phyloP scores from a whole-genome alignment of 2,113 vertebrate genomes.

The Takifugu flavidus region DNA sequence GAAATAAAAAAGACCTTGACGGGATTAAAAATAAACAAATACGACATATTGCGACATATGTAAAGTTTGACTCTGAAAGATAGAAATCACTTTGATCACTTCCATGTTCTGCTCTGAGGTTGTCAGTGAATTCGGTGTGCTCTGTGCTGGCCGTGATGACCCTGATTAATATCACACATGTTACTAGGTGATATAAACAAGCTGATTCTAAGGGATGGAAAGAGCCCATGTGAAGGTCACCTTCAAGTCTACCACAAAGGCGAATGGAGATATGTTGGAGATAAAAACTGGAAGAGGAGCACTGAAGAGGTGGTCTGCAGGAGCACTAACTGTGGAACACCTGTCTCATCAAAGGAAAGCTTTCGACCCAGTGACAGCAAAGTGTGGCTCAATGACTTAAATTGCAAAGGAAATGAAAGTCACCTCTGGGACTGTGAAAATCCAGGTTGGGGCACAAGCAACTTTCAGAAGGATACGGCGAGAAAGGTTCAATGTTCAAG shows the following conservation, averaged over 20 bases:
- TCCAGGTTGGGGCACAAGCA: neutral
- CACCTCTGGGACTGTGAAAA: conserved; percentile 10
- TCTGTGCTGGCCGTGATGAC: too few relatives aligned
- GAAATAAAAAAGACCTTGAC: too few relatives aligned
- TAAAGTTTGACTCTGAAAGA: too few relatives aligned
- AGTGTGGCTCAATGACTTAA: conserved; percentile 45
- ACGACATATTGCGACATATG: too few relatives aligned
- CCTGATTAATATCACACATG: neutral
- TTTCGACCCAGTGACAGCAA: accelerated
- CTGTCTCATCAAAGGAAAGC: accelerated
- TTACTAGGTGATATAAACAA: conserved; percentile 2
- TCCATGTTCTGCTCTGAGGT: too few relatives aligned
- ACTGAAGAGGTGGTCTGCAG: conserved; percentile 54
- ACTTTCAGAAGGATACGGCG: accelerated
- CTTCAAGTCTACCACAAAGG: conserved; percentile 1
- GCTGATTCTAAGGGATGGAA: conserved; percentile 17
- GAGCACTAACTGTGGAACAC: conserved; percentile 30
- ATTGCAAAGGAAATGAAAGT: accelerated
- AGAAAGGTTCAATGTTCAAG: conserved; percentile 23
- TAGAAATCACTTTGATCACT: too few relatives aligned
- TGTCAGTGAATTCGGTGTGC: too few relatives aligned
- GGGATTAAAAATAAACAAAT: too few relatives aligned
- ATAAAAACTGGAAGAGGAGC: accelerated
- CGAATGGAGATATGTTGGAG: conserved; percentile 24
- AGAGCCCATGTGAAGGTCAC: conserved; percentile 49